These are phyloP conservation scores for Meloe dianella DNA, from an alignment of 2,888 invertebrate genomes.

Conservation along the genomic window DNA sequence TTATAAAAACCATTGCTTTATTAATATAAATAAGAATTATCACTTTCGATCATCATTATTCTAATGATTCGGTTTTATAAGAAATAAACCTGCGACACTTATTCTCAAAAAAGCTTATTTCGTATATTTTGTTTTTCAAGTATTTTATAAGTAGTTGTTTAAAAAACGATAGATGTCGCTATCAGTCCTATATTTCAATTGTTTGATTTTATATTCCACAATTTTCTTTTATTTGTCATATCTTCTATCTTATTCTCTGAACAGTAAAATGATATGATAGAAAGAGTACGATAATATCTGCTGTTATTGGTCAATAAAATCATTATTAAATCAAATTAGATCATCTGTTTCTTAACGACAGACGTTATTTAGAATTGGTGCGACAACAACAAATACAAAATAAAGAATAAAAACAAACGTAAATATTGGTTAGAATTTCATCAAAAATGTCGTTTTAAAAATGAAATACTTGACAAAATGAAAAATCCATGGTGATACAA, in stretches of 20 bases:
- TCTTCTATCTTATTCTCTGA: not conserved
- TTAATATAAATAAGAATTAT: too few species aligned
- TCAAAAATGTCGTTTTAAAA: not conserved
- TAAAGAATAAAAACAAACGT: too few species aligned
- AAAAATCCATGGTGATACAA: not conserved
- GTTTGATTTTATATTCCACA: not conserved
- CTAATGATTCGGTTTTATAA: too few species aligned
- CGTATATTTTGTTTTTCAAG: not conserved
- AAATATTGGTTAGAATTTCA: not conserved
- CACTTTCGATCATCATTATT: too few species aligned
- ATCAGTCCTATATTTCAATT: not conserved
- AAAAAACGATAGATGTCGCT: not conserved
- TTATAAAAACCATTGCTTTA: too few species aligned
- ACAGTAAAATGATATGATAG: not conserved
- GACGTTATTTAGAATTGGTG: not conserved
- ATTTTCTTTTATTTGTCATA: not conserved
- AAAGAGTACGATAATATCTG: not conserved
- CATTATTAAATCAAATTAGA: conserved; percentile 2
- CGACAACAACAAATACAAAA: not conserved
- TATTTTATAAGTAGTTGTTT: not conserved
- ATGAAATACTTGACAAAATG: not conserved
- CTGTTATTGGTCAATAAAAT: not conserved
- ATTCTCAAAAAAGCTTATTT: too few species aligned
- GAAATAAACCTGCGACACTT: too few species aligned
- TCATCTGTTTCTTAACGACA: conserved; percentile 7